These are phyloP conservation scores for Hipposideros larvatus DNA, from an alignment of 2,797 vertebrate species.

Conservation along the genomic window DNA sequence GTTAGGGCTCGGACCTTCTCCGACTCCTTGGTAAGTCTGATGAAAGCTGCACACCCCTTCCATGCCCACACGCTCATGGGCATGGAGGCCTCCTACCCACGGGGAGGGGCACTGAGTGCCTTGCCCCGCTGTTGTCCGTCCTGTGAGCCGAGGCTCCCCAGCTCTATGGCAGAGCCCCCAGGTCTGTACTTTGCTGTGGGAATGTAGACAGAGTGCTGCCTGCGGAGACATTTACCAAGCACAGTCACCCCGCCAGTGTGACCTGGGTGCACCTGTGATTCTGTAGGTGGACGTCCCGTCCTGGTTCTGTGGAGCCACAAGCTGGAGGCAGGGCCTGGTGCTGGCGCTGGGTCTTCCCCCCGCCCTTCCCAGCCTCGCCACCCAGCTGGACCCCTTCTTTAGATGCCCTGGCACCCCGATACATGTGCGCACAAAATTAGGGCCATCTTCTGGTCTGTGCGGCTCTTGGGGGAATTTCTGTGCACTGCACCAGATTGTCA, in stretches of 20 bases:
- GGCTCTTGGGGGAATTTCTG: not conserved
- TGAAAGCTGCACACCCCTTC: not conserved
- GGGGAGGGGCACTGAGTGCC: not conserved
- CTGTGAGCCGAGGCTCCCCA: not conserved
- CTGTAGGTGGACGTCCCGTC: not conserved
- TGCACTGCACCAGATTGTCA: not conserved
- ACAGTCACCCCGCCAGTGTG: not conserved
- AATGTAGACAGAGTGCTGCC: not conserved
- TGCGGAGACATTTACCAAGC: not conserved
- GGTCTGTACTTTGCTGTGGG: not conserved
- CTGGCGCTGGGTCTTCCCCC: not conserved
- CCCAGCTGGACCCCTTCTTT: not conserved
- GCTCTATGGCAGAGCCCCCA: not conserved
- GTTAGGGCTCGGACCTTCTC: not conserved
- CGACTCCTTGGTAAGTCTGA: not conserved
- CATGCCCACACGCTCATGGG: too few species aligned
- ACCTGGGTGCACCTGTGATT: not conserved
- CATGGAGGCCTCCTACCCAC: not conserved
- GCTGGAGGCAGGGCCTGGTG: not conserved
- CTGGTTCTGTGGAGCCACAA: not conserved
- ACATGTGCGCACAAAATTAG: not conserved
- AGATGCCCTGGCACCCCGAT: not conserved
- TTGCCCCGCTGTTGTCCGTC: not conserved
- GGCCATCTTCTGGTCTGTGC: not conserved
- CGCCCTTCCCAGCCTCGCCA: not conserved